Conservation (phyloP, 2,797 vertebrate species). For the Takifugu rubripes region DNA sequence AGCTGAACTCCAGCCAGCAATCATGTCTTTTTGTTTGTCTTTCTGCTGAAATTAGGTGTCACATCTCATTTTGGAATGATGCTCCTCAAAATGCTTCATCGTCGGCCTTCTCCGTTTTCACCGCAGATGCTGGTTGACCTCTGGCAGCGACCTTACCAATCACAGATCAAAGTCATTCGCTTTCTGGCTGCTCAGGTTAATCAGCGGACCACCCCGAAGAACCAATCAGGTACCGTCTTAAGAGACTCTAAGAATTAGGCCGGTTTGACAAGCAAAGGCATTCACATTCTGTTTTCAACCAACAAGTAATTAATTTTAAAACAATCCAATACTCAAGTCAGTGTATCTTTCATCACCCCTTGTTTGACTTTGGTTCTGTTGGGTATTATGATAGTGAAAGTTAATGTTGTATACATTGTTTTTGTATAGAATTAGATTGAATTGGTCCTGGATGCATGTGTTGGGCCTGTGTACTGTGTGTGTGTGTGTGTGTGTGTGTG, state of each 20-base stretch:
- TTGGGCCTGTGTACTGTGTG: slow-evolving; percentile 4
- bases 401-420: not conserved
- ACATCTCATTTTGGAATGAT: slow-evolving; percentile 47
- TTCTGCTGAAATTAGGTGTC: slow-evolving; percentile 47
- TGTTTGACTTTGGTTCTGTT: not conserved
- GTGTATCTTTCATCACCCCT: no score
- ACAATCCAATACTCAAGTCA: no score
- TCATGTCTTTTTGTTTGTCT: slow-evolving; percentile 7
- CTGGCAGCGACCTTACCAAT: slow-evolving; percentile 57
- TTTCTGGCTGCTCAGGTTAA: slow-evolving; percentile 56
- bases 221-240: slow-evolving; percentile 65
- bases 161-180: slow-evolving; percentile 59
- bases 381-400: not conserved
- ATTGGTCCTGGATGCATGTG: not conserved
- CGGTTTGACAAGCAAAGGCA: slow-evolving; percentile 7
- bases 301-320: no score
- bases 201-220: slow-evolving; percentile 64
- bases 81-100: slow-evolving; percentile 55
- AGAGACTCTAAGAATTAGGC: slow-evolving; percentile 49
- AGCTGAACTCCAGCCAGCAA: slow-evolving; percentile 30
- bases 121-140: slow-evolving; percentile 50
- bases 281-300: no score
- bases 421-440: not conserved
- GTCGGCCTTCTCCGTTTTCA: slow-evolving; percentile 40
- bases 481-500: slow-evolving; percentile 5